Base-by-base conservation (phyloP, 2,797 vertebrate species). In the Tragelaphus oryx region DNA sequence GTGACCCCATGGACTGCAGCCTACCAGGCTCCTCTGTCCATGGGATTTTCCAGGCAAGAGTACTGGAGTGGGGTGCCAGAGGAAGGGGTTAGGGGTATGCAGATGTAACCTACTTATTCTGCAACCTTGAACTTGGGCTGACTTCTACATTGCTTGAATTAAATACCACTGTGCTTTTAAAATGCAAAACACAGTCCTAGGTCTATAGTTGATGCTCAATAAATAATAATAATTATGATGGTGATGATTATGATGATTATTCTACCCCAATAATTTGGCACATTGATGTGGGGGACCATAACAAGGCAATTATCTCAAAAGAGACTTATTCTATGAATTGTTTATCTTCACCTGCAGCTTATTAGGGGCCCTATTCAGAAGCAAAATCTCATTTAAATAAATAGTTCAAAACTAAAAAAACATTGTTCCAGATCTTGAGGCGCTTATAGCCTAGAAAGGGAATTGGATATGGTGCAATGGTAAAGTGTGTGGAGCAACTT, bases 141-240 rank as follows among this genome's bases (percentile, higher is more conserved):
- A 28, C 7, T 94, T 28, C 44, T 95, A 57, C n/a, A 79, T 3
- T 54, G 37, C 46, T 95, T 82, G 50, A 91, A 74, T 93, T 84
- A 97, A 95, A 96, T 92, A 87, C 65, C 20, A 55, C n/a, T 3
- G 18, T 41, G 33, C 13, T 22, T 84, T 24, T 28, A 89, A 95
- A 93, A 95, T 79, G 71, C 41, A 68, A 13, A 87, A 41, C 20
- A 46, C 16, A 95, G 44, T 89, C 65, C 68, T 22, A 93, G 44
- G 13, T 65, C 87, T 91, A 55, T 71, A 87, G 54, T 18, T 94
- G 71, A 85, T 87, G 44, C 65, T 79, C n/a, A 88, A 48, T 95
- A 97, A 95, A 75, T 95, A 96, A 93, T 92, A 48, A 93, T 90
- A 44, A 92, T 89, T 46, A 50, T 87, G 24, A 84, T 86, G 52